A percentile compares a stretch with the other conserved stretches of the same genome.
These are phyloP conservation scores for Zoroaster sp. DNA, from an alignment of 53 echinoderm and acorn worm genomes.

Conservation along the genomic window DNA sequence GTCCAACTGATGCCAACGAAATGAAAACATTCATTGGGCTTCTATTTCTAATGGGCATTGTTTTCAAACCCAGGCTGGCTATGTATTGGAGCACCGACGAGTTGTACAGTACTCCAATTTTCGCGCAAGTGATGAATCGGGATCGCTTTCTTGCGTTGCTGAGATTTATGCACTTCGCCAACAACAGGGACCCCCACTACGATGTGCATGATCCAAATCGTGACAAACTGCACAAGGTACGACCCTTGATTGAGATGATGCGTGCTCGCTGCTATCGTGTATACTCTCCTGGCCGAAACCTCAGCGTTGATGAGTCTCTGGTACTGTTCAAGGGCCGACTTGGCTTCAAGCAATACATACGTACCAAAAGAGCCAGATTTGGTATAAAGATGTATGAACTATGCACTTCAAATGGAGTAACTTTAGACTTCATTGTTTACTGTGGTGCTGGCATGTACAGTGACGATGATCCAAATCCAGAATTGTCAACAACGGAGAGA, in stretches of 20 bases:
- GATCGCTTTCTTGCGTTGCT: conserved; percentile 4
- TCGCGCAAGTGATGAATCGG: not conserved
- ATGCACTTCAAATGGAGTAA: conserved; percentile 50
- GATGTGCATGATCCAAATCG: not conserved
- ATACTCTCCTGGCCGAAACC: conserved; percentile 12
- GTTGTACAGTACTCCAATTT: not conserved
- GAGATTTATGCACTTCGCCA: conserved; percentile 7
- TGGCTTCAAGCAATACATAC: conserved; percentile 42
- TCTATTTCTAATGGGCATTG: not conserved
- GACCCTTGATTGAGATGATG: conserved; percentile 11
- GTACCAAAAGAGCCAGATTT: conserved; percentile 58
- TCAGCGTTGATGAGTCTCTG: conserved; percentile 56
- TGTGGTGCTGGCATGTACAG: conserved; percentile 17
- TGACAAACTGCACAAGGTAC: conserved; percentile 49
- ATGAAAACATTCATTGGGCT: not conserved
- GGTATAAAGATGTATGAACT: conserved; percentile 50
- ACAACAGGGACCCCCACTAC: not conserved
- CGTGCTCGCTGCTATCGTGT: conserved; percentile 8
- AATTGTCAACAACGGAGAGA: conserved; percentile 27
- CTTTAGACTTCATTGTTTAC: conserved; percentile 30
- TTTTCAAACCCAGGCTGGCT: not conserved
- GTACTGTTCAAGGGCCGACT: conserved; percentile 59
- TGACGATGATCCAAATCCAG: not conserved
- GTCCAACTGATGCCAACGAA: not conserved
- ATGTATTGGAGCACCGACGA: not conserved